phyloP scores from a whole-genome alignment of 2,113 vertebrate species.

The Hydrochoerus hydrochaeris region DNA sequence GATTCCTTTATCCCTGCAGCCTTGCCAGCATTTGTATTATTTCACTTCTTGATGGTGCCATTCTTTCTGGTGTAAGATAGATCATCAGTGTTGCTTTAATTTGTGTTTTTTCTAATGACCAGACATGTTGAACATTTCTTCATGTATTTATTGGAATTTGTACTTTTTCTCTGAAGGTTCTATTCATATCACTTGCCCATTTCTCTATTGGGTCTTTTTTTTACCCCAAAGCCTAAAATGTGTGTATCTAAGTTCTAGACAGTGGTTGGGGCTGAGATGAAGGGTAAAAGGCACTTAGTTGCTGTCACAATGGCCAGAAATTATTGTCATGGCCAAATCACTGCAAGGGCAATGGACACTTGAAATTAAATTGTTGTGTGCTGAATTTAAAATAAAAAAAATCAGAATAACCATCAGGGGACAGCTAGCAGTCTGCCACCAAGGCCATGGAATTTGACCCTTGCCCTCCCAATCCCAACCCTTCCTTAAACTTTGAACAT shows the following conservation, averaged over 20 bases:
- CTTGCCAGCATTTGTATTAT: background rate
- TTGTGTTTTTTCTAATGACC: background rate
- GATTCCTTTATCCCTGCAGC: background rate
- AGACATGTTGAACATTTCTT: background rate
- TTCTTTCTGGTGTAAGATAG: background rate
- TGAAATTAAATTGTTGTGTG: background rate
- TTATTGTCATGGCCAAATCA: background rate
- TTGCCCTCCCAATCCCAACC: background rate
- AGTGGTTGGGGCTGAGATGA: background rate
- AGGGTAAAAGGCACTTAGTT: background rate
- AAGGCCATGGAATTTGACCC: background rate
- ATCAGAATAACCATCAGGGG: background rate
- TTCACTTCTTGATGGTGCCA: background rate
- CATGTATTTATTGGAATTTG: background rate
- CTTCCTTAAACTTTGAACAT: slow-evolving; percentile 49
- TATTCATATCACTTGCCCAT: background rate
- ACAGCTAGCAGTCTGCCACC: slow-evolving; percentile 33
- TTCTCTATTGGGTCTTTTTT: background rate
- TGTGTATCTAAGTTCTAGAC: background rate
- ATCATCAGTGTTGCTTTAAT: background rate
- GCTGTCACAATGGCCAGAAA: background rate
- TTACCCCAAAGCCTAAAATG: background rate
- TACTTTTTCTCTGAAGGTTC: background rate
- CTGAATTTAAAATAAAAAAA: background rate
- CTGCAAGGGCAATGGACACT: background rate